Conservation (phyloP, 2,888 invertebrate species). For the Meloe dianella region DNA sequence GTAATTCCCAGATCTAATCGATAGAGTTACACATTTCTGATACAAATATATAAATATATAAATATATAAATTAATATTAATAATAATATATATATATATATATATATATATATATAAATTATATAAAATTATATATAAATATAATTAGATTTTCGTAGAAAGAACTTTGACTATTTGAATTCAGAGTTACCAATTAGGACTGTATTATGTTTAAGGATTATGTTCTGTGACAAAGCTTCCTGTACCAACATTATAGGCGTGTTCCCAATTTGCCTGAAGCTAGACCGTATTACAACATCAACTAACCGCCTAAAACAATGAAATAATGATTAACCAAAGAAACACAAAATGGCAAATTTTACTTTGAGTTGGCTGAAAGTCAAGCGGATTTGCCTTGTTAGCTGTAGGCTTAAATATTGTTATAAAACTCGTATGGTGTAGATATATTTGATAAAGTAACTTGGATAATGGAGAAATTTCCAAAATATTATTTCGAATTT, state of each 20-base stretch:
- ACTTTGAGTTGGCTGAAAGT: slow-evolving; percentile 48
- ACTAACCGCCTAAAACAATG: slow-evolving; percentile 49
- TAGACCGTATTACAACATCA: slow-evolving; percentile 43
- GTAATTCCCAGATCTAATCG: not conserved
- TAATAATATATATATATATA: not conserved
- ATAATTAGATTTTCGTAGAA: not conserved
- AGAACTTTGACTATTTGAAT: not conserved
- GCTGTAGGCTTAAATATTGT: slow-evolving; percentile 38
- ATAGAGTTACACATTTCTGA: not conserved
- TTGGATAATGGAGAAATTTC: not conserved
- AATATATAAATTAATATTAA: not conserved
- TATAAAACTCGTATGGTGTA: slow-evolving; percentile 23
- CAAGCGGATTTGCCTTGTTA: slow-evolving; percentile 44
- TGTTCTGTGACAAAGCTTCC: slow-evolving; percentile 40
- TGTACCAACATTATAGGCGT: slow-evolving; percentile 28
- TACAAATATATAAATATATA: not conserved
- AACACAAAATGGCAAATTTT: slow-evolving; percentile 48
- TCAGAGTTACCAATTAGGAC: slow-evolving; percentile 50
- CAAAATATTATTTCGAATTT: not conserved
- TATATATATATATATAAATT: not conserved
- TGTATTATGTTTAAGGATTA: slow-evolving; percentile 53
- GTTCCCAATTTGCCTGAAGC: slow-evolving; percentile 41
- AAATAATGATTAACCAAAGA: slow-evolving; percentile 55
- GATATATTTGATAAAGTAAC: slow-evolving; percentile 7
- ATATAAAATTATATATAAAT: not conserved